These are phyloP conservation scores for Hemicentrotus pulcherrimus DNA, from an alignment of 35 echinoderm and acorn worm genomes.

Conservation along the genomic window DNA sequence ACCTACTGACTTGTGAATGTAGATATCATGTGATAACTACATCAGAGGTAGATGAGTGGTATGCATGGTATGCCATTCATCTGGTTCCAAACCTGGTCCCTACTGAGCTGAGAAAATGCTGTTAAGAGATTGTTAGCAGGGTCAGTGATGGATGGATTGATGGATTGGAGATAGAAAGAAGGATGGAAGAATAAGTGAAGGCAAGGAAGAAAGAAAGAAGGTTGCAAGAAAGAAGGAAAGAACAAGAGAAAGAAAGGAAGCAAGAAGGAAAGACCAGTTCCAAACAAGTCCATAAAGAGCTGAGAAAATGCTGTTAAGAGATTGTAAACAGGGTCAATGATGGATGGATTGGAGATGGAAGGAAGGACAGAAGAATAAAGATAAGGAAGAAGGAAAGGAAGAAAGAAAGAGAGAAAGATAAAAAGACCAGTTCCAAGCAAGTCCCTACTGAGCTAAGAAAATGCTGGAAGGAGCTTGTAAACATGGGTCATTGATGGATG, in stretches of 20 bases:
- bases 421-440: neutral
- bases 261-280: too few relatives aligned
- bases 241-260: too few relatives aligned
- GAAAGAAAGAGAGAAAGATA: too few relatives aligned
- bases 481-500: neutral
- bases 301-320: neutral
- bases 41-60: slow-evolving; percentile 1
- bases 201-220: too few relatives aligned
- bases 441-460: neutral
- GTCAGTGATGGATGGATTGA: neutral
- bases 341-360: neutral
- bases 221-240: too few relatives aligned
- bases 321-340: neutral
- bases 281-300: neutral
- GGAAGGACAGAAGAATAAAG: too few relatives aligned
- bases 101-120: neutral
- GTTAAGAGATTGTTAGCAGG: neutral
- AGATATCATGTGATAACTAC: neutral
- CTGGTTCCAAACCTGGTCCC: neutral
- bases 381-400: too few relatives aligned
- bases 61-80: neutral
- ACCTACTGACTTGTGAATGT: neutral
- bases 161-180: too few relatives aligned
- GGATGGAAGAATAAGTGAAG: too few relatives aligned
- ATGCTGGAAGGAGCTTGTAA: neutral